These are phyloP conservation scores for Sebastes steindachneri DNA, from an alignment of 2,797 vertebrate species.

Conservation along the genomic window DNA sequence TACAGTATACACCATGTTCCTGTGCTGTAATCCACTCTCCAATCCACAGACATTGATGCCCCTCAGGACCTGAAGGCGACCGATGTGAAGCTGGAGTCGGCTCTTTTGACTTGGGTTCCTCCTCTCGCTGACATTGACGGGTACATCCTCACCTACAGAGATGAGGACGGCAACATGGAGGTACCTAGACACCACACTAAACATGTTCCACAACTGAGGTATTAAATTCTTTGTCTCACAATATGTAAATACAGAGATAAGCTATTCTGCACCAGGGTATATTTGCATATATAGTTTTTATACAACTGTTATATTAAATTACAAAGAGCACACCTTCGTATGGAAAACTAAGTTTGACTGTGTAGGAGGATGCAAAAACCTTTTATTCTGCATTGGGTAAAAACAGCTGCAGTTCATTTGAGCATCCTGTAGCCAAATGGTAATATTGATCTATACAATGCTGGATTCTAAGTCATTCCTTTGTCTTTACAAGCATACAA, in stretches of 20 bases:
- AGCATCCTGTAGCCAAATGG: neutral
- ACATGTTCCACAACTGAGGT: neutral
- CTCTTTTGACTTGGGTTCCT: conserved; percentile 84
- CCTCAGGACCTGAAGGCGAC: conserved; percentile 84
- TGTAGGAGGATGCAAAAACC: neutral
- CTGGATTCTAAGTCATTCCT: neutral
- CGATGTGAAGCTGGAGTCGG: conserved; percentile 79
- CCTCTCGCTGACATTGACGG: conserved; percentile 88
- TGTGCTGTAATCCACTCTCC: conserved; percentile 7
- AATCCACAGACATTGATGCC: conserved; percentile 86
- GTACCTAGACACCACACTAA: conserved; percentile 45
- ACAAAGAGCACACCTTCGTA: neutral
- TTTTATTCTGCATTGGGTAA: neutral
- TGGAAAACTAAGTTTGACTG: neutral
- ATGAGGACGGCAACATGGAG: conserved; percentile 76
- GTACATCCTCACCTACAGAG: conserved; percentile 85
- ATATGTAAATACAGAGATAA: neutral
- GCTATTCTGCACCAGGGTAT: neutral
- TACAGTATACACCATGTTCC: neutral
- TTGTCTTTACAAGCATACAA: neutral
- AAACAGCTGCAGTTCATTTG: neutral
- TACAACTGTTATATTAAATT: neutral
- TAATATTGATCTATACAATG: neutral
- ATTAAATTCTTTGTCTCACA: neutral
- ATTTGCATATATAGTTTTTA: neutral